Conservation (phyloP, 1,140 invertebrate species). For the Musca vetustissima region DNA sequence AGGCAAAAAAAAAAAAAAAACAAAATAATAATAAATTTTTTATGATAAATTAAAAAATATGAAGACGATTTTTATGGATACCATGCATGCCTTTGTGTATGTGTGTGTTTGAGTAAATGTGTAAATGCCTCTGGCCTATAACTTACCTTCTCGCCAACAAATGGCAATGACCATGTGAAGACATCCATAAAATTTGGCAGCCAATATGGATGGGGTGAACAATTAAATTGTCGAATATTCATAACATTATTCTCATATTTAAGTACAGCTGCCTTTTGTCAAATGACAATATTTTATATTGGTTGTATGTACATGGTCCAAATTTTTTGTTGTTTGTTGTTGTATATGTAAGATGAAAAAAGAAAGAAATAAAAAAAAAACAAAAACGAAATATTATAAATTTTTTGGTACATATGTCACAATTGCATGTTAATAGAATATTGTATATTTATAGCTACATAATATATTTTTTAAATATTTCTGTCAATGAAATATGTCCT, state of each 20-base stretch:
- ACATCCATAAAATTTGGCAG: constrained; percentile 99
- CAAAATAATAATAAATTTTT: too few species aligned
- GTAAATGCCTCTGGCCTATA: neutral
- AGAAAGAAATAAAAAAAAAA: constrained; percentile 24
- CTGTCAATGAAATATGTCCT: too few species aligned
- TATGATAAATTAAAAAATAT: neutral
- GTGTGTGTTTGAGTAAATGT: neutral
- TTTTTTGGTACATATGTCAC: too few species aligned
- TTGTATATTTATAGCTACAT: too few species aligned
- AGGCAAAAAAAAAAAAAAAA: too few species aligned
- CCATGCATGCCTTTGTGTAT: neutral
- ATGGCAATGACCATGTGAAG: constrained; percentile 99
- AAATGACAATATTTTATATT: constrained; percentile 36
- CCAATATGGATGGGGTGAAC: constrained; percentile 99
- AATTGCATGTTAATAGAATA: too few species aligned
- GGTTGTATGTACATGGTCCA: constrained; percentile 5
- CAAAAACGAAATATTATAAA: constrained; percentile 2
- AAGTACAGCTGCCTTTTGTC: constrained; percentile 89
- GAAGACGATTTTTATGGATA: too few species aligned
- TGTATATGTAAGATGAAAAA: constrained; percentile 2
- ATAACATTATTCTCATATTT: constrained; percentile 99
- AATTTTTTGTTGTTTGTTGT: neutral
- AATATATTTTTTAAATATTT: too few species aligned
- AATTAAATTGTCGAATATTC: constrained; percentile 99
- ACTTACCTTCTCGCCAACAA: constrained; percentile 96